Base-by-base conservation (phyloP, 2,797 vertebrate species). In the Cryptoblepharus egeriae region DNA sequence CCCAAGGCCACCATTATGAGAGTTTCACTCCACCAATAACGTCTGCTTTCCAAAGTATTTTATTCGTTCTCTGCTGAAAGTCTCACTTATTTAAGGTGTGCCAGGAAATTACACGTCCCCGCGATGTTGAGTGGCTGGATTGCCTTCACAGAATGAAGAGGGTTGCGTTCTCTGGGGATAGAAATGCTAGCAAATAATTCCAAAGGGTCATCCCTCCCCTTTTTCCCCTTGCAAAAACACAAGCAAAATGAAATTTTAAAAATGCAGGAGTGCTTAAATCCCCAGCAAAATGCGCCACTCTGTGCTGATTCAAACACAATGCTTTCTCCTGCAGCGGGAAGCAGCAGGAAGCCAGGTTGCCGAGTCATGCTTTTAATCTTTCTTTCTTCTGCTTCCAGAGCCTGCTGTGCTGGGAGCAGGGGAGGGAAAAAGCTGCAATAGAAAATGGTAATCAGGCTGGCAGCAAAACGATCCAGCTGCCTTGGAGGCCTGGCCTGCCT, bases 291-390 rank as follows among this genome's bases (percentile, higher is more conserved):
- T 61, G 71, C 37, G 77, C 52, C 77, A 3, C 39, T 32, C 61
- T 24, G 52, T 79, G 70, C 76, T 74, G 63, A 75, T 67, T 79
- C 77, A 79, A 75, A 75, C 63, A 84, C 76, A 68, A 79, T 68
- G 70, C 37, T 55, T 84, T 52, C 63, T 37, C 70, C 70, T 68
- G 70, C 77, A 68, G 76, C 18, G 63, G 69, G 20, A 78, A 83
- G 75, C 82, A 83, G 75, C 80, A 72, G 65, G 91, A 89, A 91
- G 90, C 89, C 73, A 84, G 77, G 85, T 75, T 84, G 79, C 79
- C 32, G 16, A 87, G 79, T 78, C 76, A 73, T 68, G 60, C 68
- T 86, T 87, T 85, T 79, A 84, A 87, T 87, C 86, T 87, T 82
- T 64, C 70, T 78, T 87, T 87, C 70, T 87, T 81, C 81, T 82